Base-by-base conservation (phyloP, 92 coral and sea anemone genomes). In the Pocillopora grandis region DNA sequence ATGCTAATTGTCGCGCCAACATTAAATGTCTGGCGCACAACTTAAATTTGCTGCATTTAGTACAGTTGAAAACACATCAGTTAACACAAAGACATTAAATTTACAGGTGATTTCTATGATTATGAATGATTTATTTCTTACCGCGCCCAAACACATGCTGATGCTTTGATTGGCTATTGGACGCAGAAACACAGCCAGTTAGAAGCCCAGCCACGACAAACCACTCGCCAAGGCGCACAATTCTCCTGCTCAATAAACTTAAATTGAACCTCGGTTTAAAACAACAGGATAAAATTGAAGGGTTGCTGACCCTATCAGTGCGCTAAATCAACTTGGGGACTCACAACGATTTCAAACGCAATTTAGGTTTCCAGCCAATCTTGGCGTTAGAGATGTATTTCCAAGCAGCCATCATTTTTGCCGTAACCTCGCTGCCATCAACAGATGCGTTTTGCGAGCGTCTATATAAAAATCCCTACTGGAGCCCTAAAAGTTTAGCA, bases 381-480 rank as follows among this genome's bases (percentile, higher is more conserved):
- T n/a, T n/a, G 5, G 15, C 57, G 60, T 42, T 42, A 42, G 52
- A 71, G 70, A 81, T 83, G 87, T 63, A 5, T 75, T n/a, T 75
- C 31, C 57, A 48, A 12, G 75, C 62, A 23, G 23, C 62, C 9
- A 37, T 69, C 1, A 20, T 80, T 21, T 89, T 61, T 17, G 63
- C 60, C 60, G 64, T 49, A 64, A 15, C 27, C 12, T 58, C 6
- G 65, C 62, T 85, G 9, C 83, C 66, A 15, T 70, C 83, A n/a
- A 69, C 82, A 75, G 58, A 81, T 17, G 92, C 88, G 15, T 91
- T 93, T 72, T 93, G 97, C 76, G 84, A 82, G 62, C 89, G 97
- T 52, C 84, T 66, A 16, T 91, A 86, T 80, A 94, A 91, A 56
- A 27, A 23, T 27, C 42, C 79, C 14, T 67, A 80, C 84, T 93